Percentiles rank a stretch among this genome's conserved stretches.
Evolutionary conservation across 35 echinoderm and acorn worm genomes (phyloP).

Genomic region (Eucidaris tribuloides): DNA sequence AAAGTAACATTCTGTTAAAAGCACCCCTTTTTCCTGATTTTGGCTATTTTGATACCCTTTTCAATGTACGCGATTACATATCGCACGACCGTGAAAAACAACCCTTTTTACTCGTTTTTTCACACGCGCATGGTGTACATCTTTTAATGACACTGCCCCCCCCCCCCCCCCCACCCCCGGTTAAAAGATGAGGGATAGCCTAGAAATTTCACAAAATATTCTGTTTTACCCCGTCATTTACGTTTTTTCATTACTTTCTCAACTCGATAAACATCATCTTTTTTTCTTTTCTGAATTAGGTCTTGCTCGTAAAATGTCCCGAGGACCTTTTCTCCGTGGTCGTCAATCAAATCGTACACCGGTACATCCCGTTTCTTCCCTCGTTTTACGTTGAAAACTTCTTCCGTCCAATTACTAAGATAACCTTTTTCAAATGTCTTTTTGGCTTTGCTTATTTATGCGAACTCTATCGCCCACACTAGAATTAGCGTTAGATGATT

Average conservation of each 20-base stretch:
- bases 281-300: constrained; percentile 45
- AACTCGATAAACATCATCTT: constrained; percentile 33
- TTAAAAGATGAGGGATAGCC: constrained; percentile 76
- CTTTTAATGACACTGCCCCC: too few relatives aligned
- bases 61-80: too few relatives aligned
- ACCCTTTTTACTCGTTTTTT: too few relatives aligned
- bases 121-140: too few relatives aligned
- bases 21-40: too few relatives aligned
- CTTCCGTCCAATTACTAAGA: constrained; percentile 47
- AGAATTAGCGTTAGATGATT: constrained; percentile 1
- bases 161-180: too few relatives aligned
- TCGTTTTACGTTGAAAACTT: constrained; percentile 27
- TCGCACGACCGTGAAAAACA: too few relatives aligned
- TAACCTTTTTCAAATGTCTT: constrained; percentile 33
- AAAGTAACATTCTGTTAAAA: too few relatives aligned
- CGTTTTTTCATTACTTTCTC: constrained; percentile 61
- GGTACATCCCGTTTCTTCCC: constrained; percentile 30
- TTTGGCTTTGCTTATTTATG: constrained; percentile 24
- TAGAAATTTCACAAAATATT: constrained; percentile 78
- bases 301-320: constrained; percentile 73
- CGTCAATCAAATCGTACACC: constrained; percentile 56
- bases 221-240: constrained; percentile 33
- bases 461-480: constrained; percentile 39
- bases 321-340: constrained; percentile 35
- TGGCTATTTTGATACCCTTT: too few relatives aligned